Conservation (phyloP, 1,140 invertebrate genomes). For the Microplitis demolitor region DNA sequence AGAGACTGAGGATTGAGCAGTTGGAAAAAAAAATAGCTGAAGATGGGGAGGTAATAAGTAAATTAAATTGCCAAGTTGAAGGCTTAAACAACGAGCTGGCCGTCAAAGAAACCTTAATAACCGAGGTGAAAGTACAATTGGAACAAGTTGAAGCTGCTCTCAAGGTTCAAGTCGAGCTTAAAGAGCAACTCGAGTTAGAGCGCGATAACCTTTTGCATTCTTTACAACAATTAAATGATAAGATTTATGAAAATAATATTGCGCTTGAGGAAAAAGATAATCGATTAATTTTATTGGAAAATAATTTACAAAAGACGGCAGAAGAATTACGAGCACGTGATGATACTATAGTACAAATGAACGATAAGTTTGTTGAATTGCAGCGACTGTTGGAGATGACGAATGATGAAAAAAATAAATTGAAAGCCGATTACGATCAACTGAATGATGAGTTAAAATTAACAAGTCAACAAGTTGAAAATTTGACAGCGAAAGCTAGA, state of each 20-base stretch:
- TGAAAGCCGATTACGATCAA: background rate
- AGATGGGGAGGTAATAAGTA: background rate
- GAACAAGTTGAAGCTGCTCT: too few species aligned
- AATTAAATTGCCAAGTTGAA: background rate
- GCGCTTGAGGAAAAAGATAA: too few species aligned
- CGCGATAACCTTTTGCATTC: constrained; percentile 43
- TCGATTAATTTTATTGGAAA: too few species aligned
- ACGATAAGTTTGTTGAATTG: background rate
- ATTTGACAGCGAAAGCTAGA: background rate
- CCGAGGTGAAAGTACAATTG: too few species aligned
- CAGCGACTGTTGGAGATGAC: background rate
- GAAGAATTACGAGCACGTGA: constrained; percentile 48
- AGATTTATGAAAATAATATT: background rate
- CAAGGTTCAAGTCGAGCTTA: background rate
- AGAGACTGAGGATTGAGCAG: background rate
- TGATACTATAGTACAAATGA: background rate
- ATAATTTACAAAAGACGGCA: constrained; percentile 41
- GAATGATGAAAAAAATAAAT: background rate
- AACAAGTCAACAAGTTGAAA: background rate
- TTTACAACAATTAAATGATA: background rate
- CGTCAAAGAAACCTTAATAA: too few species aligned
- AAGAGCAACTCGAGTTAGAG: background rate
- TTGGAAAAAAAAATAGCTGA: background rate
- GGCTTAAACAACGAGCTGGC: too few species aligned
- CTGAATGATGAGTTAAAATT: background rate